Base-by-base conservation (phyloP, 2,797 vertebrate species). In the Periophthalmus magnuspinnatus region DNA sequence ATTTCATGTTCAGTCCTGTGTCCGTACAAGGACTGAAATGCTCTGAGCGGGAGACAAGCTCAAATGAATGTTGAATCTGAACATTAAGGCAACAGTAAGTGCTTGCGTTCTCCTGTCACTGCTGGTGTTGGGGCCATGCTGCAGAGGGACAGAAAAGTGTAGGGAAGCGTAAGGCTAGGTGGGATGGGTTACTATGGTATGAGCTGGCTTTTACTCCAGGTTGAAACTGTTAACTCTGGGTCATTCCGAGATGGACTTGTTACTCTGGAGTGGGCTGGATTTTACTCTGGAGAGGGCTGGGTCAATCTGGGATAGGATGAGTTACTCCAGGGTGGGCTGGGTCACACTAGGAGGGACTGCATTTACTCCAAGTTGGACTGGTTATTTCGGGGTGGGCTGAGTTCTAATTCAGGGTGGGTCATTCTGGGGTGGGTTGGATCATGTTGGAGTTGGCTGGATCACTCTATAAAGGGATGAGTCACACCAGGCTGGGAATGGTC, bases 71-170 rank as follows among this genome's bases (percentile, higher is more conserved):
- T 11, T 4, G 21, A 55, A 55, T 55, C 10, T 52, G 50, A 91
- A 70, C 67, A 66, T 66, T 90, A 89, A 92, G 87, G 93, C 84
- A 91, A 86, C 80, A 68, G 78, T 11, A 22, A 77, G 85, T 16
- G 74, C 52, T 89, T 91, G 81, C 10, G 17, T 21, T 54, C 52
- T 22, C 52, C 48, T 16, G 17, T 10, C 52, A 22, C 77, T 88
- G 89, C 89, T 91, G 89, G 86, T 90, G 74, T 72, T 69, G 56
- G 71, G 34, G 54, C 80, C 78, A 66, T 80, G 84, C 85, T 80
- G 76, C 21, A 11, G 76, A 68, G 67, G 17, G 54, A 38, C 38
- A 41, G 38, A 11, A 41, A 6, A 54, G 52, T 21, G 9, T n/a
- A 1, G 52, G 2, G n/a, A 8, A 21, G 50, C 2, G 17, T 50